These are phyloP conservation scores for Paramormyrops kingsleyae DNA, from an alignment of 2,113 vertebrate species.

Conservation along the genomic window DNA sequence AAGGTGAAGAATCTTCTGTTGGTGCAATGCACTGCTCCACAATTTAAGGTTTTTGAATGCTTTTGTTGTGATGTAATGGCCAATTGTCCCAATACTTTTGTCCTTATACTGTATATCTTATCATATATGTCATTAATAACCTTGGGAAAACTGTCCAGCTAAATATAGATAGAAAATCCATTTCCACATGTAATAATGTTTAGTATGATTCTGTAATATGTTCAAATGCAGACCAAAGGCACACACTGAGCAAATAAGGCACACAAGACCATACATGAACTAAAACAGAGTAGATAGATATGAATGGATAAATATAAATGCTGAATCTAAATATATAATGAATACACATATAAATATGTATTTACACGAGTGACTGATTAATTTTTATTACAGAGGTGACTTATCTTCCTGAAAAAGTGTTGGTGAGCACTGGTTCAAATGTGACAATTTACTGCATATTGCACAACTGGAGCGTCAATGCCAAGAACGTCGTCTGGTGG, in stretches of 20 bases:
- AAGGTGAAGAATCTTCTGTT: slow-evolving; percentile 53
- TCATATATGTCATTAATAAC: not conserved
- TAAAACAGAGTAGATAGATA: not conserved
- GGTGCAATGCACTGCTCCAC: not conserved
- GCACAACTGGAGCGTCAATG: slow-evolving; percentile 55
- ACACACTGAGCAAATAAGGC: not conserved
- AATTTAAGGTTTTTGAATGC: not conserved
- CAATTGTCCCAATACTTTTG: not conserved
- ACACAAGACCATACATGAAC: not conserved
- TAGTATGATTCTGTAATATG: not conserved
- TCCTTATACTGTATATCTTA: not conserved
- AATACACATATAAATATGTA: not conserved
- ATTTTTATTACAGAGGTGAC: slow-evolving; percentile 51
- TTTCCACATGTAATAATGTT: not conserved
- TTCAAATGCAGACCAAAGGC: not conserved
- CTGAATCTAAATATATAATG: not conserved
- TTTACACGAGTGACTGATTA: not conserved
- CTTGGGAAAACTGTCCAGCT: not conserved
- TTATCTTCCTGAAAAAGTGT: slow-evolving; percentile 75
- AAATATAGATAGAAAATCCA: not conserved
- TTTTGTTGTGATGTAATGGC: not conserved
- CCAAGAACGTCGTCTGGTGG: slow-evolving; percentile 71
- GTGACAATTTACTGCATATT: slow-evolving; percentile 75
- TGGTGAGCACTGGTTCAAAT: slow-evolving; percentile 64
- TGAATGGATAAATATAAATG: not conserved